Conservation (phyloP, 2,888 invertebrate species). For the Phyllotreta cruciferae region DNA sequence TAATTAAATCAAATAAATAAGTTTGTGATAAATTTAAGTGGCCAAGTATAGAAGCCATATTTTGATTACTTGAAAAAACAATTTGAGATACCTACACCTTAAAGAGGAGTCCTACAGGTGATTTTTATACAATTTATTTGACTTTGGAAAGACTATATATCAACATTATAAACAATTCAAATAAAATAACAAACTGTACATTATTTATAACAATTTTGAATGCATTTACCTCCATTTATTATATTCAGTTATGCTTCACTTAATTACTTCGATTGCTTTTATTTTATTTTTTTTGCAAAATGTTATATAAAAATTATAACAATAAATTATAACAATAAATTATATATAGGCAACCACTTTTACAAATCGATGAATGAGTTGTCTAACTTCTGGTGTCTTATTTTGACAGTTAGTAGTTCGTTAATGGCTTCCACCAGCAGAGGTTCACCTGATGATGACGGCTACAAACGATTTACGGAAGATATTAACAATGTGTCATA, state of each 20-base stretch:
- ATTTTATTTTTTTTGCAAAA: background rate
- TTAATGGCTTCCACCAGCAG: constrained; percentile 47
- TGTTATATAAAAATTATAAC: no score
- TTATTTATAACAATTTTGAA: background rate
- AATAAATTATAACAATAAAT: background rate
- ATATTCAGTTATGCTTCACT: background rate
- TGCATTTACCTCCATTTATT: background rate
- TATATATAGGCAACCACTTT: constrained; percentile 24
- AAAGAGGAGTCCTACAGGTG: no score
- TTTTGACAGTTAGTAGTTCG: constrained; percentile 38
- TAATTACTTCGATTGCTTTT: background rate
- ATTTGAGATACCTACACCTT: no score
- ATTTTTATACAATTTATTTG: no score
- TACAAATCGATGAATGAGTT: constrained; percentile 13
- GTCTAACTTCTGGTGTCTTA: constrained; percentile 16
- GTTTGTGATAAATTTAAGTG: no score
- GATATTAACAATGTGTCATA: constrained; percentile 64
- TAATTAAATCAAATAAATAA: no score
- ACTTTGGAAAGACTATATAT: no score
- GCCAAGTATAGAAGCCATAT: no score
- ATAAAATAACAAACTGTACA: background rate
- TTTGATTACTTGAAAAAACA: no score
- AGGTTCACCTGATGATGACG: constrained; percentile 65
- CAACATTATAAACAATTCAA: no score
- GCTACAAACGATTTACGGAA: constrained; percentile 71